Evolutionary conservation across 2,113 vertebrate species (phyloP).

Genomic region (Chelonoidis abingdonii): DNA sequence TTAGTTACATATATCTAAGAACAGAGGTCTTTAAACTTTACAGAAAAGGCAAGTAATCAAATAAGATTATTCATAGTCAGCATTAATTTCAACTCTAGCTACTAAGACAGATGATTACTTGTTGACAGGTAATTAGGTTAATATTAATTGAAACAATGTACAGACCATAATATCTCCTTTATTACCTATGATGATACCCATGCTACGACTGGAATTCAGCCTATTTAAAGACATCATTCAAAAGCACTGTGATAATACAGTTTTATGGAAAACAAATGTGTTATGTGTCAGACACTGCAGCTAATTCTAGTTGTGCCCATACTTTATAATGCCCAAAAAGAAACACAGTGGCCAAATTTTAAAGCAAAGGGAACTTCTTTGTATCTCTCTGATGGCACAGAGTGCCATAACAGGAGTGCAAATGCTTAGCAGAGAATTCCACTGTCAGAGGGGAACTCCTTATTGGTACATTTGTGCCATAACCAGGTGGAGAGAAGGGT

Average conservation of each 20-base stretch:
- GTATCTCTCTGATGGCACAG: fast-evolving
- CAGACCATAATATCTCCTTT: not conserved
- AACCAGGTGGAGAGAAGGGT: not conserved
- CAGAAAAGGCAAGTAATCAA: not conserved
- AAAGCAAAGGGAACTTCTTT: not conserved
- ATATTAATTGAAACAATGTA: not conserved
- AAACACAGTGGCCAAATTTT: not conserved
- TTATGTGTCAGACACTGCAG: not conserved
- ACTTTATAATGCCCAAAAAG: not conserved
- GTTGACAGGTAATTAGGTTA: not conserved
- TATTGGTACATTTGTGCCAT: fast-evolving
- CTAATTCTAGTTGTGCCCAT: not conserved
- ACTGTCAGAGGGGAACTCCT: not conserved
- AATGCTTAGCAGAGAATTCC: not conserved
- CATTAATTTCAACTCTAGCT: slow-evolving; percentile 24
- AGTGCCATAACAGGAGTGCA: fast-evolving
- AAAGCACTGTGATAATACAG: not conserved
- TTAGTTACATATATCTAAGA: not conserved
- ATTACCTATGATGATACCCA: not conserved
- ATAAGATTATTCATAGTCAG: not conserved
- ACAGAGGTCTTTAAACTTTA: not conserved
- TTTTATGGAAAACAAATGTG: not conserved
- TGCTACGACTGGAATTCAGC: slow-evolving; percentile 3
- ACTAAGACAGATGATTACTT: not conserved
- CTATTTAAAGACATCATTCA: not conserved